Percentiles rank a stretch among this genome's conserved stretches.
phyloP scores from a whole-genome alignment of 2,113 vertebrate species.

The Sporophila hypoxantha region DNA sequence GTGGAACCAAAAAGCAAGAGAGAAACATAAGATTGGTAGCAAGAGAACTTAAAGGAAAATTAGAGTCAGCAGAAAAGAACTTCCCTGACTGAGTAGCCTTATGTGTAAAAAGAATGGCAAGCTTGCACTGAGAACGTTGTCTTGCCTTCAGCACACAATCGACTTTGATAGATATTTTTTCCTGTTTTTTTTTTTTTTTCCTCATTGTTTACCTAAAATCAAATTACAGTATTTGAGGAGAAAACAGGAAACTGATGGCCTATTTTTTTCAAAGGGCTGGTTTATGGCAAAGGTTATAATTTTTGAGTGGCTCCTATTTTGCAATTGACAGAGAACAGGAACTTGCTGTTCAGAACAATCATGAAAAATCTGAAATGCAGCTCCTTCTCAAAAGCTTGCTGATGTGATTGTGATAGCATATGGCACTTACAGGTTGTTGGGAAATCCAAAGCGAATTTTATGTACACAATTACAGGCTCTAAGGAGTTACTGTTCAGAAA shows the following conservation, averaged over 20 bases:
- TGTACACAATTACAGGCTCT: not conserved
- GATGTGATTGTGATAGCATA: not conserved
- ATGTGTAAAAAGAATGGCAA: not conserved
- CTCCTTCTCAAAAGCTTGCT: not conserved
- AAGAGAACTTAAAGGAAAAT: not conserved
- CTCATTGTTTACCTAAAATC: not conserved
- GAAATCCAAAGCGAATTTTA: not conserved
- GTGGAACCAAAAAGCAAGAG: not conserved
- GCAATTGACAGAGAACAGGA: not conserved
- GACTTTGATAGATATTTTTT: not conserved
- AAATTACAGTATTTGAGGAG: not conserved
- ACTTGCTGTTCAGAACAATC: not conserved
- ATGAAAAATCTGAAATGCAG: not conserved
- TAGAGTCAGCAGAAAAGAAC: not conserved
- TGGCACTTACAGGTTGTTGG: not conserved
- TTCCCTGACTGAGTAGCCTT: not conserved
- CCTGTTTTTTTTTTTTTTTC: fast-evolving
- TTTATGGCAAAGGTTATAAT: not conserved
- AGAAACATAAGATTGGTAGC: not conserved
- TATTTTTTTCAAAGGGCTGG: not conserved
- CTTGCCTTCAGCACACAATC: not conserved
- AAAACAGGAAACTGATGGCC: not conserved
- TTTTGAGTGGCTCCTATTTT: not conserved
- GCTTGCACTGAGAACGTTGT: not conserved
- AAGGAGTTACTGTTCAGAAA: not conserved